These are phyloP conservation scores for Neomorphus geoffroyi DNA, from an alignment of 2,797 vertebrate species.

Conservation along the genomic window DNA sequence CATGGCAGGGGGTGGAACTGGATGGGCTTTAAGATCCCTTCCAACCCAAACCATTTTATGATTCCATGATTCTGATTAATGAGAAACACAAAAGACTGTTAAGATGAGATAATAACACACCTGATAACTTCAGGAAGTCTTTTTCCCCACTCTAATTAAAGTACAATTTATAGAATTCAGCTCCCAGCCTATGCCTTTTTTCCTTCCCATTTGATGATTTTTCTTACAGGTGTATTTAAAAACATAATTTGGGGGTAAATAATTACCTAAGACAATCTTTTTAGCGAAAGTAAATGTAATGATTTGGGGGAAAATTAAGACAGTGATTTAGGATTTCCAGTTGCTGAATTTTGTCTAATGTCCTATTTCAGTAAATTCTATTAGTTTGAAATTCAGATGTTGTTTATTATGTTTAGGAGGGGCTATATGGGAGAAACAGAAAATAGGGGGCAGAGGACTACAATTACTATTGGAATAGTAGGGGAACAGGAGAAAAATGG, in stretches of 20 bases:
- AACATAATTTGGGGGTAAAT: background rate
- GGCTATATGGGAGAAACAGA: background rate
- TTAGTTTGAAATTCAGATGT: background rate
- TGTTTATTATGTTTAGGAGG: background rate
- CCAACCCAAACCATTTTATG: too few species aligned
- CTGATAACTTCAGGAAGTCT: background rate
- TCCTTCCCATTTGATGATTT: background rate
- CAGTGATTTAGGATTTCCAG: background rate
- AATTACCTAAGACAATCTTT: background rate
- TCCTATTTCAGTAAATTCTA: background rate
- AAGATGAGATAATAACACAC: background rate
- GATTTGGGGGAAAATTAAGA: background rate
- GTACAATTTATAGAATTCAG: background rate
- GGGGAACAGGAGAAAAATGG: background rate
- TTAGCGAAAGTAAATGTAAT: background rate
- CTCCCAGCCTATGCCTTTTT: background rate
- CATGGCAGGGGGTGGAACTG: too few species aligned
- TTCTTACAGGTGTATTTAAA: background rate
- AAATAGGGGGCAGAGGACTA: background rate
- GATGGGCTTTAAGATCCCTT: too few species aligned
- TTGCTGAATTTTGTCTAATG: background rate
- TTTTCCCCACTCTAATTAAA: background rate
- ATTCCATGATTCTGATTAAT: too few species aligned
- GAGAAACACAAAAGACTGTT: background rate
- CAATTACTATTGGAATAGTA: background rate